A percentile compares a stretch with the other conserved stretches of the same genome.
Evolutionary conservation across 2,888 invertebrate genomes (phyloP).

Genomic region (Aromia moschata): DNA sequence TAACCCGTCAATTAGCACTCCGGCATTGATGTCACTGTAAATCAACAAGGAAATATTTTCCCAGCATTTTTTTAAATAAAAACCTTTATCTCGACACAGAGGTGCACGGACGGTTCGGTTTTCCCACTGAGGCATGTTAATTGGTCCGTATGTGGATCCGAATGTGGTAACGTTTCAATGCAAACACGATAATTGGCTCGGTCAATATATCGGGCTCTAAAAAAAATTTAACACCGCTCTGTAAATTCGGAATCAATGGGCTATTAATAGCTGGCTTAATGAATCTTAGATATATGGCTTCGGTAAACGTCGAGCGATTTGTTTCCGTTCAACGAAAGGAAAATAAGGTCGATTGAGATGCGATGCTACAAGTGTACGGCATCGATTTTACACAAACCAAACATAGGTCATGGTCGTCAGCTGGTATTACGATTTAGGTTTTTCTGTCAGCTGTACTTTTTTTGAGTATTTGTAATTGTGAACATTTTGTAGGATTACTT

Average conservation of each 20-base stretch:
- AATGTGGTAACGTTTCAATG: conserved; percentile 22
- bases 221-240: conserved; percentile 17
- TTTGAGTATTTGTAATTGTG: too few relatives aligned
- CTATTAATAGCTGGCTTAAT: conserved; percentile 14
- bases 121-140: conserved; percentile 25
- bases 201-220: conserved; percentile 16
- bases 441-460: too few relatives aligned
- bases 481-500: too few relatives aligned
- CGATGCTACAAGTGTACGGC: too few relatives aligned
- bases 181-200: conserved; percentile 19
- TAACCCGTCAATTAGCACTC: conserved; percentile 20
- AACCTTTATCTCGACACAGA: conserved; percentile 8
- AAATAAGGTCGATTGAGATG: too few relatives aligned
- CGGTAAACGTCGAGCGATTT: not conserved
- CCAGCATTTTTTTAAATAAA: conserved; percentile 20
- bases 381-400: too few relatives aligned
- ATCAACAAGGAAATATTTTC: conserved; percentile 25
- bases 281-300: conserved; percentile 15
- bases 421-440: too few relatives aligned
- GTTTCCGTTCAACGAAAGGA: too few relatives aligned
- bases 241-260: conserved; percentile 18
- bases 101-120: conserved; percentile 14
- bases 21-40: conserved; percentile 16
- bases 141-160: conserved; percentile 12
- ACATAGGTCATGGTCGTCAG: too few relatives aligned